Evolutionary conservation across 2,888 invertebrate species (phyloP), one percentile per base, ranked within the genome.

Genomic region (Leptinotarsa tumamoca): DNA sequence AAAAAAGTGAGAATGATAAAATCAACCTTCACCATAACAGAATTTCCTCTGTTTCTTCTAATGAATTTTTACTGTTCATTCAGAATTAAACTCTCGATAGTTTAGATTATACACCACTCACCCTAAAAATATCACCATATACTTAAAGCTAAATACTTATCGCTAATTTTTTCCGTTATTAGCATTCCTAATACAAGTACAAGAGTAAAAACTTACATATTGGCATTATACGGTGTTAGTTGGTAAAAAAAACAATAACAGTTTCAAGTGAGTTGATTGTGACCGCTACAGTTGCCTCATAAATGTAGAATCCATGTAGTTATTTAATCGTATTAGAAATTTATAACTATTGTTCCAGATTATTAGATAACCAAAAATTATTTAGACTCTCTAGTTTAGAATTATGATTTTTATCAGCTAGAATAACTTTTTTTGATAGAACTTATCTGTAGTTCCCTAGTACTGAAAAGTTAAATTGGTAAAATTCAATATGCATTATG

Each of bases 191-290:
- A 43, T 43, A 43, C 52, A 52, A n/a, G 17, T 63, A 63, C 33
- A 63, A 17, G n/a, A 17, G 63, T 43, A 63, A 63, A 43, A 63
- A 50, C 51, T 71, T 33, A 27, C 21, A 18, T 33, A 71, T 71
- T 66, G 54, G 66, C 51, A 21, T 66, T 61, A 49, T 58, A 66
- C 67, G 54, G 49, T 68, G 43, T 74, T 67, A 68, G 68, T 68
- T 73, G 50, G 66, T 51, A 68, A 80, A 58, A 27, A 82, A 82
- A 81, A 23, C 68, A 82, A 80, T 69, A 66, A 58, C 68, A 68
- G 63, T 67, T 81, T 83, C 78, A 85, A 83, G 78, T 78, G 78
- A 85, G 85, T 86, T 87, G 80, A 84, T 82, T 87, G 85, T 86
- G 82, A 84, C 79, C 86, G 84, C 84, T 82, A 84, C 81, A 83